Conservation (phyloP, 2,113 vertebrate species). For the Crypturellus undulatus region DNA sequence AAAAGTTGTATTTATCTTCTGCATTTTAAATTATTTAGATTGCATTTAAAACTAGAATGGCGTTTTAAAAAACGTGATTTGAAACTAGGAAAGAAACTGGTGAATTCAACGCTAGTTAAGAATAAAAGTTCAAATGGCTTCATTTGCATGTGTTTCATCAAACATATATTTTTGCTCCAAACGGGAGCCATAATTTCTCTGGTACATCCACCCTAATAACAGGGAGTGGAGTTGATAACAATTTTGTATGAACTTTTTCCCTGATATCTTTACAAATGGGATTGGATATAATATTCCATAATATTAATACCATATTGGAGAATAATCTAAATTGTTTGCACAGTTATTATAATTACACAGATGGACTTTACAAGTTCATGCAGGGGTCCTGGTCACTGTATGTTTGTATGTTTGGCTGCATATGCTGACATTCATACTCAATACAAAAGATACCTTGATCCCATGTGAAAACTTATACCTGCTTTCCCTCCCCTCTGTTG, state of each 20-base stretch:
- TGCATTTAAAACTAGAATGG: background rate
- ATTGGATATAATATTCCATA: background rate
- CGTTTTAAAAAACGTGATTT: background rate
- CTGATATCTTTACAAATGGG: background rate
- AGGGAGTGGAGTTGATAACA: background rate
- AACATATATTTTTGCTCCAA: background rate
- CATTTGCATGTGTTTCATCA: background rate
- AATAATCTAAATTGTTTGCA: background rate
- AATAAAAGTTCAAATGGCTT: background rate
- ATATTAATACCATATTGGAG: background rate
- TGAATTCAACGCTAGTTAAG: background rate
- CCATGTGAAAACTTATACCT: background rate
- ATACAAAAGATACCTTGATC: background rate
- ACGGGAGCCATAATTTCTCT: background rate
- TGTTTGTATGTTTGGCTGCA: background rate
- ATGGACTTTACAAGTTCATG: background rate
- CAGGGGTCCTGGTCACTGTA: background rate
- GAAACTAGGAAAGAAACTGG: background rate
- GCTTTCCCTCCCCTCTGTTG: background rate
- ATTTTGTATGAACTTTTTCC: background rate
- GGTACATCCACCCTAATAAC: background rate
- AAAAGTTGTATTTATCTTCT: background rate
- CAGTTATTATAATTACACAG: background rate
- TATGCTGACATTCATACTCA: background rate
- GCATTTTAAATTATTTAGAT: background rate